Percentiles rank a stretch among this genome's conserved stretches.
Conservation (phyloP, 1,140 invertebrate genomes). For the Glomeris maerens region DNA sequence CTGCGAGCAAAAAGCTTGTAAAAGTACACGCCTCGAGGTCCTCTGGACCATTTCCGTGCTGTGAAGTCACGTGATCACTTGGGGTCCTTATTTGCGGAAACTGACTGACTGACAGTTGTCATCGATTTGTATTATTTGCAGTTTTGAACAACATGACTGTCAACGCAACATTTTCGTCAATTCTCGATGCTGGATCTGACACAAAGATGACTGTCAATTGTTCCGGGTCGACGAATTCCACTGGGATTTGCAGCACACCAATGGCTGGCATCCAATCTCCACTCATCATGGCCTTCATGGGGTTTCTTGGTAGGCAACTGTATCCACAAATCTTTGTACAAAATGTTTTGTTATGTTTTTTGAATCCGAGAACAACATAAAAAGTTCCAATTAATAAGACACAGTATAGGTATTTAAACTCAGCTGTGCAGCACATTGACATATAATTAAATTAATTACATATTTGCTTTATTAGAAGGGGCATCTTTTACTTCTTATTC, state of each 20-base stretch:
- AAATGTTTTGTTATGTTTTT: slow-evolving; percentile 7
- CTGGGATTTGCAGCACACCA: slow-evolving; percentile 5
- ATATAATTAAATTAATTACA: neutral
- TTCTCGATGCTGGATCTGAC: too few species aligned
- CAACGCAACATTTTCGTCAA: too few species aligned
- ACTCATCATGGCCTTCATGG: slow-evolving; percentile 16
- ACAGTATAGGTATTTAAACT: neutral
- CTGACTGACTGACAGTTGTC: too few species aligned
- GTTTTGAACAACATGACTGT: too few species aligned
- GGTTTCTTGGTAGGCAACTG: slow-evolving; percentile 22
- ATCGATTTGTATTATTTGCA: too few species aligned
- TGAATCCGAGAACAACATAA: neutral
- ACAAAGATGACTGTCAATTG: neutral
- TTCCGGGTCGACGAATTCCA: neutral
- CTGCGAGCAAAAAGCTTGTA: too few species aligned
- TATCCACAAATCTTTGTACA: neutral
- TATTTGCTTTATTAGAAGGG: neutral
- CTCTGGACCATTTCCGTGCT: too few species aligned
- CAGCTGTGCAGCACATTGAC: neutral
- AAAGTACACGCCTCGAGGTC: too few species aligned
- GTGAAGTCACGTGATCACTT: too few species aligned
- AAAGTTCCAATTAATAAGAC: neutral
- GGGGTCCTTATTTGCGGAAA: too few species aligned
- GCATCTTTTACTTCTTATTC: neutral
- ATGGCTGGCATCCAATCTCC: slow-evolving; percentile 17